Evolutionary conservation across 1,140 invertebrate genomes (phyloP).

Genomic region (Chelonus insularis): DNA sequence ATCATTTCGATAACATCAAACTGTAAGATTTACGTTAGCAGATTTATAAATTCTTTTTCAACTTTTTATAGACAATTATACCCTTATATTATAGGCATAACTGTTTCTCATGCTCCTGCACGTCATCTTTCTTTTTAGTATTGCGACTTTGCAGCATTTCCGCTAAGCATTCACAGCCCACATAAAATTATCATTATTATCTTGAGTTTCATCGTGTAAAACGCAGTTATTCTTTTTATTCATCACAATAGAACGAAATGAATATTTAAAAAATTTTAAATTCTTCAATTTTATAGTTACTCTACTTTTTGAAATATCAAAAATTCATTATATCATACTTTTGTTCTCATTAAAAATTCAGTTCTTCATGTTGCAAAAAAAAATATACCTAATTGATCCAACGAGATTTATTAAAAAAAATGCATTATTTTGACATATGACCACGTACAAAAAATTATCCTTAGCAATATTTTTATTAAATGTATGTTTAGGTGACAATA

Average conservation of each 20-base stretch:
- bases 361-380: neutral
- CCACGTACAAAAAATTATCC: neutral
- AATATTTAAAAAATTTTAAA: too few relatives aligned
- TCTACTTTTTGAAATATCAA: too few relatives aligned
- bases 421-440: neutral
- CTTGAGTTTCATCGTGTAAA: neutral
- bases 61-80: too few relatives aligned
- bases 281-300: too few relatives aligned
- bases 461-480: neutral
- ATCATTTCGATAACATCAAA: too few relatives aligned
- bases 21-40: too few relatives aligned
- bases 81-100: too few relatives aligned
- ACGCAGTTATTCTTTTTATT: constrained; percentile 2
- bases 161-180: constrained; percentile 11
- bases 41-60: too few relatives aligned
- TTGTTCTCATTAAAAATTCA: too few relatives aligned
- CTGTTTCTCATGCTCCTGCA: too few relatives aligned
- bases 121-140: neutral
- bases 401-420: neutral
- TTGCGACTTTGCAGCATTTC: neutral
- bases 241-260: neutral
- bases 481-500: too few relatives aligned
- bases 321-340: too few relatives aligned
- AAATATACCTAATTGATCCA: neutral
- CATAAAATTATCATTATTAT: constrained; percentile 13